Evolutionary conservation across 2,797 vertebrate species (phyloP), one percentile per base, ranked within the genome.

Genomic region (Oceanodroma leucorhoa): DNA sequence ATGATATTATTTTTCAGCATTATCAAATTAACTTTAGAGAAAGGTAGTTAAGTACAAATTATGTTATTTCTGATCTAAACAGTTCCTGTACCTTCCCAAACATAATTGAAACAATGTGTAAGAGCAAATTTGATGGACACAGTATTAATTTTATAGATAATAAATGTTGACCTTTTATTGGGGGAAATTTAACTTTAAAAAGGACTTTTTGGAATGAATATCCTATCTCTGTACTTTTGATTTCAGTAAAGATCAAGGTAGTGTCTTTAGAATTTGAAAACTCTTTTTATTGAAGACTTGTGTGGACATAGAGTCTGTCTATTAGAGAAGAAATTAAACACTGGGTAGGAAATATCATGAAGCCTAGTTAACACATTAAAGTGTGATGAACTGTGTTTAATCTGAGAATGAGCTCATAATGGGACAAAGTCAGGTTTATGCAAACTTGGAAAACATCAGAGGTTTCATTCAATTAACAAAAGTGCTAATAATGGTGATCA

Each of bases 171-270:
- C 96, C 95, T 97, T 97, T 96, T 75, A 38, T 66, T 27, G 69
- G 60, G 72, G 48, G 14, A 43, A 88, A 72, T 84, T 75, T 83
- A 40, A 57, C 36, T 92, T 81, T 85, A 27, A 70, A 94, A 83
- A 79, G 20, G 30, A 87, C 70, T 94, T 91, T 94, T 95, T 64
- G 36, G 82, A 95, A 96, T 64, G 45, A 93, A 89, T 77, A 61
- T 84, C 87, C 57, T 92, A 84, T 86, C 91, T 88, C 95, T 82
- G 41, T 55, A 40, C 41, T 67, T 88, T 89, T 93, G 60, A 92
- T 93, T 96, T 96, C 77, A 83, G 77, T 81, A 96, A 97, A 98
- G 93, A 94, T 97, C 97, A 96, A 71, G 34, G n/a, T 15, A 29
- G 54, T 73, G 71, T 65, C 90, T 92, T 95, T 64, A 79, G 92